Conservation (phyloP, 2,113 vertebrate species). For the Calyptommatus sinebrachiatus region DNA sequence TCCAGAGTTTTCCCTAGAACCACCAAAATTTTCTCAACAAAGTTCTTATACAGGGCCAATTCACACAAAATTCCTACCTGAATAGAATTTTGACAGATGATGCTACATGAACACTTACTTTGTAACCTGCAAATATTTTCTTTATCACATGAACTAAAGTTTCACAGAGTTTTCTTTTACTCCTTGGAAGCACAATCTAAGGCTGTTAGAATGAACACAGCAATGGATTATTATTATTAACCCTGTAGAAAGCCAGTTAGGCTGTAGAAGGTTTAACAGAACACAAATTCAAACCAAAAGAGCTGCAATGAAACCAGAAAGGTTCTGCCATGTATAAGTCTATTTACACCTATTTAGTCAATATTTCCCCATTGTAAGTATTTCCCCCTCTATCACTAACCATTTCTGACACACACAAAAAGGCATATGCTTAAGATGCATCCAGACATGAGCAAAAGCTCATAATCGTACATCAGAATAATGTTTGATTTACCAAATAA, state of each 20-base stretch:
- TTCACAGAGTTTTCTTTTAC: neutral
- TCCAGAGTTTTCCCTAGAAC: neutral
- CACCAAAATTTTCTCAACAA: neutral
- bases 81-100: neutral
- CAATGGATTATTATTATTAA: conserved; percentile 54
- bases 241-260: conserved; percentile 7
- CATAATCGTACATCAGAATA: too few species aligned
- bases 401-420: too few species aligned
- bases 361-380: too few species aligned
- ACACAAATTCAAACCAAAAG: conserved; percentile 1
- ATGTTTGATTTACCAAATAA: too few species aligned
- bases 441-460: too few species aligned
- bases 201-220: conserved; percentile 55
- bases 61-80: neutral
- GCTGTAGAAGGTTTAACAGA: conserved; percentile 20
- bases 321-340: neutral
- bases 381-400: too few species aligned
- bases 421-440: too few species aligned
- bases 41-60: neutral
- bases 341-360: too few species aligned
- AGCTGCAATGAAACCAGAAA: neutral
- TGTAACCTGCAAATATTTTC: conserved; percentile 1
- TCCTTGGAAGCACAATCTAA: conserved; percentile 19
- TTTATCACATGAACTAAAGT: conserved; percentile 13
- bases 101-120: neutral